A percentile compares a stretch with the other conserved stretches of the same genome.
Conservation (phyloP, 2,113 vertebrate genomes). For the Carassius gibelio region DNA sequence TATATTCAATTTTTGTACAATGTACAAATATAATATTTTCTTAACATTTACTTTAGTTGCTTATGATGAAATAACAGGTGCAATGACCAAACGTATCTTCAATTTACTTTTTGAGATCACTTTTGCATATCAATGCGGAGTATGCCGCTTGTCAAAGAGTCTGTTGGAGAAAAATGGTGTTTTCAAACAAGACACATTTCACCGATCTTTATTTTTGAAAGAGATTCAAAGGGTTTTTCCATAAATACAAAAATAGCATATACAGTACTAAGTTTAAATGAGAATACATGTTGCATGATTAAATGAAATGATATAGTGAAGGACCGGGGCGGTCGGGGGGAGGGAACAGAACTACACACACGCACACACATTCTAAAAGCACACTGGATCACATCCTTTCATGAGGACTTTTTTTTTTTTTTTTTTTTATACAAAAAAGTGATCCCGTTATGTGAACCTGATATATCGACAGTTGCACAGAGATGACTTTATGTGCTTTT, state of each 20-base stretch:
- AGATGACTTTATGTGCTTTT: conserved; percentile 37
- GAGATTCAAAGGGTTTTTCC: conserved; percentile 38
- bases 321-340: not conserved
- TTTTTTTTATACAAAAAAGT: conserved; percentile 32
- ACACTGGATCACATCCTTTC: conserved; percentile 21
- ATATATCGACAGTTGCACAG: conserved; percentile 43
- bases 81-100: not conserved
- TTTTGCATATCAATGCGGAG: not conserved
- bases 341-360: not conserved
- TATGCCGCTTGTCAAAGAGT: not conserved
- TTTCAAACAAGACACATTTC: conserved; percentile 20
- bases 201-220: conserved; percentile 32
- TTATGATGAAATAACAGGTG: too few relatives aligned
- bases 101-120: not conserved
- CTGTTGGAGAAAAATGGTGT: not conserved
- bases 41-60: too few relatives aligned
- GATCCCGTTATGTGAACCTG: conserved; percentile 50
- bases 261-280: conserved; percentile 33
- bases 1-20: too few relatives aligned
- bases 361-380: conserved; percentile 18
- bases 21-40: too few relatives aligned
- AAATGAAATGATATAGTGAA: not conserved
- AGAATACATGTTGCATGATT: conserved; percentile 34
- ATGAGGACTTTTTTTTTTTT: conserved; percentile 16
- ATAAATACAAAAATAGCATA: conserved; percentile 48